Conservation (phyloP, 2,113 vertebrate genomes). For the Eulemur macaco region DNA sequence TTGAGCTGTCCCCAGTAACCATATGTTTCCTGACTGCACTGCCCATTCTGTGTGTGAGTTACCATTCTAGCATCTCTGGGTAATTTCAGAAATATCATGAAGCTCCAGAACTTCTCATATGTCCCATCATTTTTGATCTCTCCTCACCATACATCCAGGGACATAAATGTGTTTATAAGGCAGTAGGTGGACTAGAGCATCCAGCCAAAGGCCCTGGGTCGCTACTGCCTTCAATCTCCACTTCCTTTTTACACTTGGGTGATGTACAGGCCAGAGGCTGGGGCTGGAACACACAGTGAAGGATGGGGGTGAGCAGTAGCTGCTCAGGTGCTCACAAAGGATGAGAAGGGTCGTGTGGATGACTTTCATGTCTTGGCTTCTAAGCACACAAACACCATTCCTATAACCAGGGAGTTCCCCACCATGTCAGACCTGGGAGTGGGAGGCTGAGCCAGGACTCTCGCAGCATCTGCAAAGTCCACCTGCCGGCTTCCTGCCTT, state of each 20-base stretch:
- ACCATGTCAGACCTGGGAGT: background rate
- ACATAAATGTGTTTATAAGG: background rate
- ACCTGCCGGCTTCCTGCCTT: no score
- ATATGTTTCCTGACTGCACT: background rate
- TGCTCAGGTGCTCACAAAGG: background rate
- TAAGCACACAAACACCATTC: background rate
- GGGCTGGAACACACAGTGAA: background rate
- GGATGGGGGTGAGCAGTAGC: background rate
- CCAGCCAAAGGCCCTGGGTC: background rate
- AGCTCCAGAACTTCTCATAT: background rate
- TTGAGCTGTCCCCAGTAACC: background rate
- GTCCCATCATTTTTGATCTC: background rate
- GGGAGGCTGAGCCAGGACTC: background rate
- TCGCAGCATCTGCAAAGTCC: no score
- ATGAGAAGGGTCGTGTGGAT: background rate
- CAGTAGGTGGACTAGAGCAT: background rate
- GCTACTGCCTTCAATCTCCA: background rate
- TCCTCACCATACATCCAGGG: background rate
- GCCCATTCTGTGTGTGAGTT: background rate
- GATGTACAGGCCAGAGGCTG: background rate
- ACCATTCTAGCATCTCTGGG: background rate
- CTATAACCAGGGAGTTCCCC: background rate
- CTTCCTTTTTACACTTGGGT: background rate
- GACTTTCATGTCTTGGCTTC: background rate
- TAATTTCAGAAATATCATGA: background rate